These are phyloP conservation scores for Julus scanicus DNA, from an alignment of 2,888 invertebrate species.

Conservation along the genomic window DNA sequence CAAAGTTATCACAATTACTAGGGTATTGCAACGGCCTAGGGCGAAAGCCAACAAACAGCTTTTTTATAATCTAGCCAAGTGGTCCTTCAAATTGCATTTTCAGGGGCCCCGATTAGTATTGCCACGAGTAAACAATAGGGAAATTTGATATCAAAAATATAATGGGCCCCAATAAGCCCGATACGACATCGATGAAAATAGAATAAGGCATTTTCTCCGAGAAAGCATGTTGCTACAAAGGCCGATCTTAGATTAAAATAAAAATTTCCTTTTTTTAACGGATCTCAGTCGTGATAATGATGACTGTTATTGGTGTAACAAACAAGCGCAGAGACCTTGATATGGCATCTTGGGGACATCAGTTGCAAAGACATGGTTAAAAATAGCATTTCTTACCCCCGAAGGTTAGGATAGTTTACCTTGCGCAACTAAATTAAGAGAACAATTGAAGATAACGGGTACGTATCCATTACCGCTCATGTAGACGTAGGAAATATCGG, in stretches of 20 bases:
- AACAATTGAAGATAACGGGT: background rate
- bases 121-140: too few relatives aligned
- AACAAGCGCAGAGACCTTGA: background rate
- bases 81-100: too few relatives aligned
- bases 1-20: background rate
- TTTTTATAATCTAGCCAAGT: too few relatives aligned
- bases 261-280: background rate
- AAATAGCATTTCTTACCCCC: background rate
- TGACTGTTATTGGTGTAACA: background rate
- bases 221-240: background rate
- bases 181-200: background rate
- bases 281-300: background rate
- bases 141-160: background rate
- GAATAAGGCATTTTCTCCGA: background rate
- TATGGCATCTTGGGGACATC: background rate
- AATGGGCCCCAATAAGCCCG: background rate
- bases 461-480: background rate
- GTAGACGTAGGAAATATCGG: background rate
- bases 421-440: background rate
- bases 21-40: background rate
- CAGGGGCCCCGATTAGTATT: too few relatives aligned
- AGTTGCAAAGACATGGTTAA: background rate
- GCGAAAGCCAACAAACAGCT: background rate
- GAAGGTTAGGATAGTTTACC: background rate
- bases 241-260: background rate